Base-by-base conservation (phyloP, 2,888 invertebrate genomes). In the Icerya purchasi region DNA sequence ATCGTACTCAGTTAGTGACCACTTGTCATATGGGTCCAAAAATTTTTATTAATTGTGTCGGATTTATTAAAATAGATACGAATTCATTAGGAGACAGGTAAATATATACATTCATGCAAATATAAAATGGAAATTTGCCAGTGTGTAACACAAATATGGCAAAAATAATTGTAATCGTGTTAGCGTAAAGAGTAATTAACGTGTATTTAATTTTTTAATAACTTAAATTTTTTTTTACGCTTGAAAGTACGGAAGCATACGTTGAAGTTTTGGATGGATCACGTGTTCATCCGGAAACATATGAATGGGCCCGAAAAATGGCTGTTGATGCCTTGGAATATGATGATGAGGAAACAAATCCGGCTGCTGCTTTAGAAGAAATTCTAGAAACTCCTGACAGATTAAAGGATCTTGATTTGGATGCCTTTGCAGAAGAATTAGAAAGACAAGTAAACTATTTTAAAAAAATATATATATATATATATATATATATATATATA, bases 221-320 rank as follows among this genome's bases (percentile, higher is more conserved):
- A 20, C 50, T 61, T 53, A 25, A 50, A 19, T 54, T 57, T 55
- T 54, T 36, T 36, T 36, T 36, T 36, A 36, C 14, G 14, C 36
- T 5, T 14, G 5, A 36, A 59, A 79, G 89, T 69, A 93, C 93
- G 0, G 93, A 94, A 69, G 87, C 90, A 0, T 94, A 93, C 68
- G 89, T 94, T 0, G 87, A 96, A 75, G 92, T 96, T 1, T 74
- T 98, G 58, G 98, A 98, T 69, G 94, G 96, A 0, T 94, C 97
- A 0, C 79, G 98, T 66, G 96, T 98, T 0, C 98, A 98, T 74
- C 97, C 97, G 0, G 98, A 99, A 75, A 93, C 96, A 0, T 99
- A 99, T 71, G 98, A 99, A 69, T 97, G 97, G 97, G 98, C 98
- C 0, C 77, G 97, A 51, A 99, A 99, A 74, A 99, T 98, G 97